Evolutionary conservation across 2,113 vertebrate genomes (phyloP).

Genomic region (Grus americana): DNA sequence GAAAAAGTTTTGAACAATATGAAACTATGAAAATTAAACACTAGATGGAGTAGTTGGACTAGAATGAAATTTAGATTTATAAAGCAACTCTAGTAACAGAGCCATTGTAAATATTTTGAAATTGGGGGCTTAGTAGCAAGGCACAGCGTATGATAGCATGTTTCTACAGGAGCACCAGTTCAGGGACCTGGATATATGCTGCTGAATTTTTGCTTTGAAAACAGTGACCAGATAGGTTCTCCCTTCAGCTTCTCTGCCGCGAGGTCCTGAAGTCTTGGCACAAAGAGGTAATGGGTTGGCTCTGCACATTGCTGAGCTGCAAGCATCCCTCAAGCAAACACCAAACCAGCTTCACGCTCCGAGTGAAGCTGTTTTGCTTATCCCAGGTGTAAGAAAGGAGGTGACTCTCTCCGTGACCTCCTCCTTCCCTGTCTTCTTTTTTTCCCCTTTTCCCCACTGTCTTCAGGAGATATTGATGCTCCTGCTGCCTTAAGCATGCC

Average conservation of each 20-base stretch:
- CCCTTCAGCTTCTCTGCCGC: background rate
- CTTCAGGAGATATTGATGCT: background rate
- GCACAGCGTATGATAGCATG: background rate
- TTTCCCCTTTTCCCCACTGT: background rate
- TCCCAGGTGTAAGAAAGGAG: background rate
- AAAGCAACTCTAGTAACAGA: background rate
- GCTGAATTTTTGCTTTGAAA: background rate
- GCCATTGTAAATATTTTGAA: conserved; percentile 37
- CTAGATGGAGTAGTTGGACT: conserved; percentile 62
- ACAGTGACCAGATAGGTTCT: background rate
- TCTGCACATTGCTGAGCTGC: background rate
- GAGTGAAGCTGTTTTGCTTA: background rate
- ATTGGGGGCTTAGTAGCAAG: background rate
- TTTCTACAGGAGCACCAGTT: background rate
- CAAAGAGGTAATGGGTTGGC: background rate
- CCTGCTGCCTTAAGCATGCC: background rate
- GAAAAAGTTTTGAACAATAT: background rate
- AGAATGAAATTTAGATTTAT: background rate
- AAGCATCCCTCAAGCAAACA: background rate
- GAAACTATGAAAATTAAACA: conserved; percentile 3
- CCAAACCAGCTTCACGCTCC: background rate
- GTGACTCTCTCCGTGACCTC: background rate
- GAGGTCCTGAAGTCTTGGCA: background rate
- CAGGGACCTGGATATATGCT: background rate
- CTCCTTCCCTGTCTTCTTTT: background rate